Base-by-base conservation (phyloP, 1,140 invertebrate genomes). In the Pseudomyrmex flavicornis region DNA sequence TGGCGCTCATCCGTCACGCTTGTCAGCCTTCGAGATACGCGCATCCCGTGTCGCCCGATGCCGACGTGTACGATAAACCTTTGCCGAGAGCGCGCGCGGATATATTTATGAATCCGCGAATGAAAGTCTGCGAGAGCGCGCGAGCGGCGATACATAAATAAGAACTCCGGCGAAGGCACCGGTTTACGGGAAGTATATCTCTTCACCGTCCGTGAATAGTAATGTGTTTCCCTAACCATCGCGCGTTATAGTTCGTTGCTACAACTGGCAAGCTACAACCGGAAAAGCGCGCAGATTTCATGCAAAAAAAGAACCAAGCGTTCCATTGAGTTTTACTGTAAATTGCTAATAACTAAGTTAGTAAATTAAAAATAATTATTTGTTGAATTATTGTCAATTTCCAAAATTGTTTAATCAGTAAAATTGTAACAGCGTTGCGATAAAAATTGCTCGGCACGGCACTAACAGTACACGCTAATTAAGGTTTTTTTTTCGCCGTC, bases 1-100 rank as follows among this genome's bases (percentile, higher is more conserved):
- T 63, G 61, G 68, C 46, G 83, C 75, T 82, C 86, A 88, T 88
- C 63, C 74, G 87, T 88, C 86, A 88, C 77, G 87, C 61, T 84
- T 88, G 87, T 88, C 87, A 65, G 58, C 80, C 82, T 66, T 80
- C 65, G 70, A 66, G 69, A 84, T 84, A 85, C 86, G 69, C 72
- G 82, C 82, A 80, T 84, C 80, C 61, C 72, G 58, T 61, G 84
- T 85, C 63, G 54, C 54, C 62, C 56, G 63, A 56, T 70, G 12
- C 58, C 50, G 59, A 75, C 66, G 54, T 66, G 44, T 50, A 35
- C 69, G 56, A 68, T 70, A 84, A 77, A 73, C 72, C 56, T 77
- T 26, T 35, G 15, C 44, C 4, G 76, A 74, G 85, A 86, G 58
- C 69, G 77, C 74, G 79, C 68, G 62, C 44, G 35, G 22, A 82